phyloP scores from a whole-genome alignment of 1,140 invertebrate species.

The Berghia stephanieae region DNA sequence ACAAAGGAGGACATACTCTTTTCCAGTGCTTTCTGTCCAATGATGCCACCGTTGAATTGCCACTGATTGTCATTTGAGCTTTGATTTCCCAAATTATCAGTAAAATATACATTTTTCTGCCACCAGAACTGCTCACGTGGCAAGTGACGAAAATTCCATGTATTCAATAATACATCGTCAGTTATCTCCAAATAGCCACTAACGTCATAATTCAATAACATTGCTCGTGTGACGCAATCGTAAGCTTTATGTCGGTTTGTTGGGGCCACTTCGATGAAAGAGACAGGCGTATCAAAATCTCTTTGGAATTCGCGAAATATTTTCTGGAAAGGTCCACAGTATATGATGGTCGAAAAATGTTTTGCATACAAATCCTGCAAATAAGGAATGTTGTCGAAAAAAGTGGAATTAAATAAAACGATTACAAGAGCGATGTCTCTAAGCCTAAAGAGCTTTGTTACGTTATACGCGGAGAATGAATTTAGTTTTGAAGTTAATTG shows the following conservation, averaged over 20 bases:
- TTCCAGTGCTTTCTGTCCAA: too few relatives aligned
- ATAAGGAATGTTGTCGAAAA: neutral
- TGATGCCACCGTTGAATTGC: too few relatives aligned
- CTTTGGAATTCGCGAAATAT: neutral
- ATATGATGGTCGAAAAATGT: neutral
- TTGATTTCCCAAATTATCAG: neutral
- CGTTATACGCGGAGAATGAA: neutral
- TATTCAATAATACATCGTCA: constrained; percentile 13
- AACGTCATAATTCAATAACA: neutral
- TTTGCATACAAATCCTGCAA: neutral
- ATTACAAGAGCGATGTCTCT: neutral
- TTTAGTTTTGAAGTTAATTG: neutral
- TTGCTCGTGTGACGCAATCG: neutral
- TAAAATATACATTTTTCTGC: neutral
- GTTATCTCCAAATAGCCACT: constrained; percentile 4
- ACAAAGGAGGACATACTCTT: too few relatives aligned
- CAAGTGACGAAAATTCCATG: neutral
- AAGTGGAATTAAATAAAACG: neutral
- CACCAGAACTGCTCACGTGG: constrained; percentile 9
- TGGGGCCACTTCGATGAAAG: neutral
- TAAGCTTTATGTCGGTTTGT: neutral
- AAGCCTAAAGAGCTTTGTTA: neutral
- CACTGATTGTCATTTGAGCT: neutral
- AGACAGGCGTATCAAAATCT: neutral
- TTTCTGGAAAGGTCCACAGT: neutral